Evolutionary conservation across 2,888 invertebrate species (phyloP).

Genomic region (Torymus auratus): DNA sequence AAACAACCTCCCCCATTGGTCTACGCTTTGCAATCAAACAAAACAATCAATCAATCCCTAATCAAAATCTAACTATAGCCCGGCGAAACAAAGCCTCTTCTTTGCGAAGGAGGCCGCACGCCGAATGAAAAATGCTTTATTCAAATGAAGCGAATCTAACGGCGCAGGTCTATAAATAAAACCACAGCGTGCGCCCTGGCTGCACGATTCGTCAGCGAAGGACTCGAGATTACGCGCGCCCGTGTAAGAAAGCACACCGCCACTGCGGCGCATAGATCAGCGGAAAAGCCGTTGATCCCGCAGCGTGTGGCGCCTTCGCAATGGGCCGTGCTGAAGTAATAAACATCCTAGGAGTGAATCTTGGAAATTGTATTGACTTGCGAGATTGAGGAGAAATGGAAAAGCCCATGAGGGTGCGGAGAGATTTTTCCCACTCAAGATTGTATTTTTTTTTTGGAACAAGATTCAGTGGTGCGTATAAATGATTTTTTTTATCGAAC

Average conservation of each 20-base stretch:
- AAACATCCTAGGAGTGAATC: no score
- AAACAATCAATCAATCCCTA: background rate
- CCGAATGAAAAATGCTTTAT: constrained; percentile 29
- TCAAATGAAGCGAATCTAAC: constrained; percentile 32
- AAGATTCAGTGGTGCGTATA: no score
- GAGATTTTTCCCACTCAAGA: no score
- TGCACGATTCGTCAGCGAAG: constrained; percentile 10
- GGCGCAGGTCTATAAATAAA: constrained; percentile 47
- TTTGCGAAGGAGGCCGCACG: background rate
- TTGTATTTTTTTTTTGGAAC: no score
- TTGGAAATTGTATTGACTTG: no score
- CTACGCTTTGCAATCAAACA: no score
- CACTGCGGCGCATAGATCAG: constrained; percentile 31
- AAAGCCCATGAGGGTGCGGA: no score
- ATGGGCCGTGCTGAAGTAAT: no score
- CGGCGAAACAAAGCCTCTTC: background rate
- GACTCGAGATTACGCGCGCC: constrained; percentile 23
- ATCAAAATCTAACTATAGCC: background rate
- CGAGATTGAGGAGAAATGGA: no score
- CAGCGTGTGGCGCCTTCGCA: background rate
- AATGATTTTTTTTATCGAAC: no score
- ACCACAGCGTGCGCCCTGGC: no score
- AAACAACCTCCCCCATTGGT: background rate
- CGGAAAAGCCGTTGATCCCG: constrained; percentile 48
- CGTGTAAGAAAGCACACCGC: background rate